phyloP scores from a whole-genome alignment of 2,113 vertebrate genomes.

The Hemiprocne comata region DNA sequence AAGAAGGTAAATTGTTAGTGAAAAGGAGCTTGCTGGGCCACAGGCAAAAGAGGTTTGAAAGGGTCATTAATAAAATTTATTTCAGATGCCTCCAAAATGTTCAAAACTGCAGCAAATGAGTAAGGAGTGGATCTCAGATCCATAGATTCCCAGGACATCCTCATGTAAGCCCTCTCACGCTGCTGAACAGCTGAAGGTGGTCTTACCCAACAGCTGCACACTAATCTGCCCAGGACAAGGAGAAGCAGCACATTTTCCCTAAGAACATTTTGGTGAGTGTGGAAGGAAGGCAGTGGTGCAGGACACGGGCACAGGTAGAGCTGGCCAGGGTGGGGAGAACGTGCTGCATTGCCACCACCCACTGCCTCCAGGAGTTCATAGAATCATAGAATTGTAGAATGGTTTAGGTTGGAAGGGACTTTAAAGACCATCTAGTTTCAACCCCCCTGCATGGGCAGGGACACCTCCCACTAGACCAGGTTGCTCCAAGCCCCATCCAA shows the following conservation, averaged over 20 bases:
- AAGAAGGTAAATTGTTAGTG: neutral
- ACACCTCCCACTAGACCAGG: too few relatives aligned
- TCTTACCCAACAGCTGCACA: slow-evolving; percentile 22
- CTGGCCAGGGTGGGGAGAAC: neutral
- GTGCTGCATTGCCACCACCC: neutral
- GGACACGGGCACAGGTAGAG: neutral
- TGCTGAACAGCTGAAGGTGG: neutral
- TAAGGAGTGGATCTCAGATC: neutral
- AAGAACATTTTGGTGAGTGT: neutral
- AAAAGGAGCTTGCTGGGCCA: neutral
- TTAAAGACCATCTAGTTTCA: too few relatives aligned
- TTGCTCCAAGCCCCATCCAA: too few relatives aligned
- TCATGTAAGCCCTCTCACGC: neutral
- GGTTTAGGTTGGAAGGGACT: too few relatives aligned
- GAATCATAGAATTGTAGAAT: too few relatives aligned
- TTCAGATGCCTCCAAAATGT: neutral
- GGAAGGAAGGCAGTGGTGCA: neutral
- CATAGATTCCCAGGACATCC: neutral
- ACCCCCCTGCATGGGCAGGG: too few relatives aligned
- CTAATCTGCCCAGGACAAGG: neutral
- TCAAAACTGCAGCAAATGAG: neutral
- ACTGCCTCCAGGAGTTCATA: neutral
- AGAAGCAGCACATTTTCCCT: neutral
- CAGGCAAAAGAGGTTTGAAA: neutral
- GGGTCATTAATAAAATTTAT: neutral